Percentiles rank a stretch among this genome's conserved stretches.
Conservation (phyloP, 2,797 vertebrate species). For the Enteromius afrohamiltoni region DNA sequence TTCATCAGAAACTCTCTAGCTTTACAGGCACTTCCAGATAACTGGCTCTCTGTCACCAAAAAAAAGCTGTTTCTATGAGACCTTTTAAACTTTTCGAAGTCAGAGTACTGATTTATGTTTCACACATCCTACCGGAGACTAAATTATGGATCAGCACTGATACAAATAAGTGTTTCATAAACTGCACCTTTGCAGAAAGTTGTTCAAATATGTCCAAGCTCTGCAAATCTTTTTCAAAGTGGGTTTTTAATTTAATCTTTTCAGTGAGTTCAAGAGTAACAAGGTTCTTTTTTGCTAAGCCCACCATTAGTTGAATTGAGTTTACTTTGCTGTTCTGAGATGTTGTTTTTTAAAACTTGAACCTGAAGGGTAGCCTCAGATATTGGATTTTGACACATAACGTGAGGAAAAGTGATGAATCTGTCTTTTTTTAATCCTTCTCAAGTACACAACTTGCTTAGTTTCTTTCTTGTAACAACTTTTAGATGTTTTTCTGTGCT, state of each 20-base stretch:
- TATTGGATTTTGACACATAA: not conserved
- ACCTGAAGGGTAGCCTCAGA: constrained; percentile 33
- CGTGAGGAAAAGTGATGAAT: not conserved
- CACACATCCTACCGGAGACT: not conserved
- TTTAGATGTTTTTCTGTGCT: no score
- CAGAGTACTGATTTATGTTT: not conserved
- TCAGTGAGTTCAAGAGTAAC: constrained; percentile 44
- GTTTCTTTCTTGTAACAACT: not conserved
- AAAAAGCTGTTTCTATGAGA: constrained; percentile 1
- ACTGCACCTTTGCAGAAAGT: not conserved
- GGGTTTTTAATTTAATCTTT: not conserved
- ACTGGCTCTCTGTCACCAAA: not conserved
- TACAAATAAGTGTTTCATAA: not conserved
- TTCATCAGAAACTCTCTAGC: constrained; percentile 22
- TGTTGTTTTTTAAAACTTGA: constrained; percentile 5
- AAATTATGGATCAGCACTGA: constrained; percentile 1
- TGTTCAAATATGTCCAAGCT: not conserved
- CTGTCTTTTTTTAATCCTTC: not conserved
- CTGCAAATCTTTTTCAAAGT: constrained; percentile 1
- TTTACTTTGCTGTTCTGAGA: constrained; percentile 68
- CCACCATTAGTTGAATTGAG: constrained; percentile 68
- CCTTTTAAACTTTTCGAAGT: constrained; percentile 2
- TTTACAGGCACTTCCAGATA: not conserved
- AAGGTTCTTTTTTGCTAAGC: constrained; percentile 34
- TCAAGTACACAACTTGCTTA: not conserved